phyloP scores from a whole-genome alignment of 2,797 vertebrate genomes.

The Clarias laeviceps region DNA sequence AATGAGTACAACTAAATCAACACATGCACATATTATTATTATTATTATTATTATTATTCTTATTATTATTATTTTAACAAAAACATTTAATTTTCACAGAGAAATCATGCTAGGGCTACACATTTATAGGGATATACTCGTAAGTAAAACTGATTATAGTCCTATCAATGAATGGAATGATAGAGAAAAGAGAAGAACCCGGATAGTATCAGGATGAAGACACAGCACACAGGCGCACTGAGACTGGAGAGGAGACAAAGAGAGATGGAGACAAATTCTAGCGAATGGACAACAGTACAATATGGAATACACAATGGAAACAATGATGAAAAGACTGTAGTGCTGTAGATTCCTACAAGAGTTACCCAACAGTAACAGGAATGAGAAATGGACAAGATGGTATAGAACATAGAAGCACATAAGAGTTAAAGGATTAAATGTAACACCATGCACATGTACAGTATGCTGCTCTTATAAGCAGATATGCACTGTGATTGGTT shows the following conservation, averaged over 20 bases:
- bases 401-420: neutral
- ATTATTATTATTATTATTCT: no score
- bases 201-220: slow-evolving; percentile 69
- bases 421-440: slow-evolving; percentile 9
- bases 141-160: slow-evolving; percentile 48
- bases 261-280: slow-evolving; percentile 52
- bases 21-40: slow-evolving; percentile 12
- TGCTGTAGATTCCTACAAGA: slow-evolving; percentile 11
- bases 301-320: slow-evolving; percentile 35
- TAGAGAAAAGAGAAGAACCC: slow-evolving; percentile 65
- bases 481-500: accelerated
- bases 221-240: slow-evolving; percentile 67
- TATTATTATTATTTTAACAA: neutral
- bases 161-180: slow-evolving; percentile 50
- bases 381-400: slow-evolving; percentile 37
- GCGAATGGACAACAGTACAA: slow-evolving; percentile 23
- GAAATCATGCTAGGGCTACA: slow-evolving; percentile 47
- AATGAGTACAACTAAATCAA: slow-evolving; percentile 20
- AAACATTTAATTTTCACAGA: slow-evolving; percentile 55
- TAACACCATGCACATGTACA: slow-evolving; percentile 9
- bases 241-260: slow-evolving; percentile 58
- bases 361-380: slow-evolving; percentile 22
- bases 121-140: slow-evolving; percentile 42
- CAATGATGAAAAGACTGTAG: slow-evolving; percentile 14
- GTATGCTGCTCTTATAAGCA: neutral